Evolutionary conservation across 2,888 invertebrate genomes (phyloP), one percentile per base, ranked within the genome.

Genomic region (Drosophila histrio): DNA sequence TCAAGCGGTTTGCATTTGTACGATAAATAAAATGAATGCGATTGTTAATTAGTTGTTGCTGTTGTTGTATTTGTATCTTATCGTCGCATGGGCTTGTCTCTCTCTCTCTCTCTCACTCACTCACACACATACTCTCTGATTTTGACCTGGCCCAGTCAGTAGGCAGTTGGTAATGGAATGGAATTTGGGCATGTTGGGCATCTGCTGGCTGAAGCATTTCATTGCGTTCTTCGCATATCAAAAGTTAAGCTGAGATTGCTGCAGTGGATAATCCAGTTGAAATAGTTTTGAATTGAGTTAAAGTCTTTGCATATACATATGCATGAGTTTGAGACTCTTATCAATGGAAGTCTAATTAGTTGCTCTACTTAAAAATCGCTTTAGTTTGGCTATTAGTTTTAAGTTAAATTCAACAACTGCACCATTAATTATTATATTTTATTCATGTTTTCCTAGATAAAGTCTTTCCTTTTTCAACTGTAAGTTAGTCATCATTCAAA

Each of bases 1-100:
- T 87, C 82, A 78, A 87, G 82, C 82, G 85, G 87, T 87, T 83
- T 83, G 82, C 87, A 87, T 82, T 82, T 87, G 75, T 83, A 87
- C 82, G 82, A 83, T 83, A 83, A 83, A 83, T 83, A 83, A 84
- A 84, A 84, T 84, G 85, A 84, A 84, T 87, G 87, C 87, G 87
- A 84, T 87, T 84, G 87, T 84, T 84, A 87, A 84, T 84, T 87
- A 84, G 87, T 87, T 87, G 87, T 86, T 82, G 75, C 72, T 75
- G 68, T 22, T 67, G 52, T 34, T 54, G 61, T 49, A 53, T 30
- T 22, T 49, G 73, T 77, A 76, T 81, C 86, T 85, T 81, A 86
- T 81, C 82, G 68, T 46, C 62, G 60, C 62, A 68, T 63, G 85
- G 82, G 85, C 85, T 85, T 81, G 83, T 79, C 79, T 63, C 44